A percentile compares a stretch with the other conserved stretches of the same genome.
Evolutionary conservation across 2,797 vertebrate species (phyloP).

Genomic region (Carcharodon carcharias): DNA sequence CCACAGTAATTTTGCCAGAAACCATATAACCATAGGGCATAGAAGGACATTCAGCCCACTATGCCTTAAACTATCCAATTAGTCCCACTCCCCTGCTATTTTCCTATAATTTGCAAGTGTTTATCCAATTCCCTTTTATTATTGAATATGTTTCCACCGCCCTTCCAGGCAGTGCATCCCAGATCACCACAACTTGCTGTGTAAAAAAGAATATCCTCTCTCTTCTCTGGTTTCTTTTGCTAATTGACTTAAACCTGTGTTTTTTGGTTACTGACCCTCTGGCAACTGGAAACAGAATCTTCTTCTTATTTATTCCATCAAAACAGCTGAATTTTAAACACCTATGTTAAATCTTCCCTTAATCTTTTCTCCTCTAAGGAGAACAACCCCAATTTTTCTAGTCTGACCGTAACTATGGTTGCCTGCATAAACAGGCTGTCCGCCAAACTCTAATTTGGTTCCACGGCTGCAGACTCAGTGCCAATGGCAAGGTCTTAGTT

Average conservation of each 20-base stretch:
- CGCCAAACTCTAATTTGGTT: background rate
- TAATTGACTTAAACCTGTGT: background rate
- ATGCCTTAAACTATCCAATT: too few species aligned
- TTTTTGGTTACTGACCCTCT: background rate
- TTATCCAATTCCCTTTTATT: background rate
- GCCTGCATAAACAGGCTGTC: background rate
- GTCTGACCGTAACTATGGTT: background rate
- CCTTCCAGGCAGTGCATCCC: background rate
- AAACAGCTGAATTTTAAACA: background rate
- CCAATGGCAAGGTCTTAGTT: background rate
- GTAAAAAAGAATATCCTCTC: too few species aligned
- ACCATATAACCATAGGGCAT: too few species aligned
- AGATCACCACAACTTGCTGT: background rate
- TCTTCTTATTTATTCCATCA: background rate
- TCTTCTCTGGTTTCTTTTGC: too few species aligned
- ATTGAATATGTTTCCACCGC: background rate
- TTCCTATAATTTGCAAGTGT: too few species aligned
- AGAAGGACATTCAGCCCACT: too few species aligned
- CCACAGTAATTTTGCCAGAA: background rate
- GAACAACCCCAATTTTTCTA: background rate
- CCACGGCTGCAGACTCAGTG: background rate
- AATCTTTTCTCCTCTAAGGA: background rate
- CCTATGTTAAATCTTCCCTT: background rate
- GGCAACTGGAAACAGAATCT: background rate
- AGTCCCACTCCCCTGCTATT: too few species aligned